Evolutionary conservation across 2,797 vertebrate species (phyloP), one percentile per base, ranked within the genome.

Genomic region (Simalia tracyae): DNA sequence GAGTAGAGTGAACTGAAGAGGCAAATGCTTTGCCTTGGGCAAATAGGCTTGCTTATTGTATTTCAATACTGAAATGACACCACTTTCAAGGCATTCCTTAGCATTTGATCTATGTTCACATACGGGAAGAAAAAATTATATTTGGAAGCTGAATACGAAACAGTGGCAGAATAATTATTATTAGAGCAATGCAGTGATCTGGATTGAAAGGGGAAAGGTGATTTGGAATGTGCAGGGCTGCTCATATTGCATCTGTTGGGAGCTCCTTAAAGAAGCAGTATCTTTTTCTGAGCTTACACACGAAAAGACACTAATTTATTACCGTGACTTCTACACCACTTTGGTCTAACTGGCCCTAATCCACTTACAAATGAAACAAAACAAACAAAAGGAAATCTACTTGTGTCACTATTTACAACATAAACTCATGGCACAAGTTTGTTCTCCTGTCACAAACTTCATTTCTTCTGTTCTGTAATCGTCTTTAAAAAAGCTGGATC

Each of bases 141-240:
- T 50, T 84, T 10, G 87, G 76, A 81, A 85, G 0, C 61, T 93
- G 54, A 93, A 57, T 84, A 91, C 92, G 93, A 94, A 85, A 31
- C 91, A 76, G 36, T 92, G 42, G n/a, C 24, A 26, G 15, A 81
- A 46, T 46, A 76, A 76, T 42, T 2, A 28, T 64, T 61, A 15
- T 76, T 76, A 76, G 72, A 76, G 72, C 19, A 76, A 7, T 10
- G 36, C 36, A 76, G 72, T 42, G 36, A 76, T 22, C 36, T 76
- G 72, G 36, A 76, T 9, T 76, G 72, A 42, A 76, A 76, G 42
- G 72, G 36, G 72, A 76, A 72, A 76, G 36, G 36, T 42, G 36
- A 76, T 76, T 10, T 42, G 72, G 36, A 10, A 8, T 22, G 12
- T 68, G n/a, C 28, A 68, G 28, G 12, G 63, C 26, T 64, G 11